These are phyloP conservation scores for Collichthys lucidus DNA, from an alignment of 2,113 vertebrate species.

Conservation along the genomic window DNA sequence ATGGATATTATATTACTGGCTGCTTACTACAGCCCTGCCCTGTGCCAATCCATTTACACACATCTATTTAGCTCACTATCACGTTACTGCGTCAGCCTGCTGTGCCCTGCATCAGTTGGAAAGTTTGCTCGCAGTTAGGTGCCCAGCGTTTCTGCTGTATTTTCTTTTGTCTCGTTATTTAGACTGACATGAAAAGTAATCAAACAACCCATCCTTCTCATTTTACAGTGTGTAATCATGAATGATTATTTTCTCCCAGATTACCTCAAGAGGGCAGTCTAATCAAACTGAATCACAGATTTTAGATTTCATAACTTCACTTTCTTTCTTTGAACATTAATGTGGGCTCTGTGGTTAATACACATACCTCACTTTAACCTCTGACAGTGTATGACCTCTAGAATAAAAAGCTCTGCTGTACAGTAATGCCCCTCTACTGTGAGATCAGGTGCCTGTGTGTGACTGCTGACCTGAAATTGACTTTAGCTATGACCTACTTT, in stretches of 20 bases:
- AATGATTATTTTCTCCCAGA: neutral
- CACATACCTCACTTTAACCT: constrained; percentile 4
- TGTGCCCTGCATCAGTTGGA: constrained; percentile 1
- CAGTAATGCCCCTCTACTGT: neutral
- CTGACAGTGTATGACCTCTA: neutral
- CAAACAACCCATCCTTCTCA: neutral
- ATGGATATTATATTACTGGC: constrained; percentile 49
- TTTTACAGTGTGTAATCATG: neutral
- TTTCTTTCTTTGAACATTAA: neutral
- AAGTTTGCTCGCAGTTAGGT: neutral
- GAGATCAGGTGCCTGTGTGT: constrained; percentile 24
- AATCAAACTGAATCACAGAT: constrained; percentile 48
- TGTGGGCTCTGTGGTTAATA: neutral
- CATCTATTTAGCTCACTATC: constrained; percentile 40
- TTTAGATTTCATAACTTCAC: constrained; percentile 16
- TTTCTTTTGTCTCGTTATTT: neutral
- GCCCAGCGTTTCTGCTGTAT: neutral
- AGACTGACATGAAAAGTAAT: neutral
- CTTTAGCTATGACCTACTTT: constrained; percentile 65
- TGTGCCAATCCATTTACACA: constrained; percentile 40
- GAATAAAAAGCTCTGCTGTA: constrained; percentile 1
- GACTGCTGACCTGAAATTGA: constrained; percentile 60
- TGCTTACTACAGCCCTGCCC: constrained; percentile 42
- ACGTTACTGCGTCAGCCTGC: constrained; percentile 9
- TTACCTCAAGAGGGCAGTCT: constrained; percentile 71